These are phyloP conservation scores for Acrobasis consociella DNA, from an alignment of 2,888 invertebrate species.

Conservation along the genomic window DNA sequence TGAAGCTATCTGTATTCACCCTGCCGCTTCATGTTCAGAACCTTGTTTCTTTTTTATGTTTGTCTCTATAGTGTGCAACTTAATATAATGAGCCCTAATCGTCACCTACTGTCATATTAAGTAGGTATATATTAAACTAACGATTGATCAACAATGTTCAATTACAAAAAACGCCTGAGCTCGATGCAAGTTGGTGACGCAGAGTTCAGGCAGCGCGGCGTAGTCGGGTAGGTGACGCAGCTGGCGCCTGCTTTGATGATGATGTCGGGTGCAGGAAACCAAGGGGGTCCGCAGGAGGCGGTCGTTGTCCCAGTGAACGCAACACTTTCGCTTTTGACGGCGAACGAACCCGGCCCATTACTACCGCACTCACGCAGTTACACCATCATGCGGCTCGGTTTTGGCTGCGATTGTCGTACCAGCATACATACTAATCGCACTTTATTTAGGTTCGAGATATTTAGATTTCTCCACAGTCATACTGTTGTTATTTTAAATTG, in stretches of 20 bases:
- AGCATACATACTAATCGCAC: slow-evolving; percentile 71
- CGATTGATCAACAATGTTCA: too few relatives aligned
- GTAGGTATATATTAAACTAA: too few relatives aligned
- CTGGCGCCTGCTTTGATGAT: slow-evolving; percentile 46
- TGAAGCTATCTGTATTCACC: too few relatives aligned
- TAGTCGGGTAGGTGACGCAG: slow-evolving; percentile 38
- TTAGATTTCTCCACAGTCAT: slow-evolving; percentile 69
- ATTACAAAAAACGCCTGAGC: background rate
- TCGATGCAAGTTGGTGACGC: slow-evolving; percentile 2
- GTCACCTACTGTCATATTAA: too few relatives aligned
- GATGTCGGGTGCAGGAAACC: slow-evolving; percentile 64
- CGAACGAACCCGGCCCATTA: slow-evolving; percentile 80
- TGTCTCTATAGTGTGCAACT: too few relatives aligned
- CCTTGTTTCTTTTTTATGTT: too few relatives aligned
- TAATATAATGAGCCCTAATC: too few relatives aligned
- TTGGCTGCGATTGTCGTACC: slow-evolving; percentile 67
- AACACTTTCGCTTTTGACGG: slow-evolving; percentile 80
- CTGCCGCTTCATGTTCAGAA: too few relatives aligned
- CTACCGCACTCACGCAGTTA: slow-evolving; percentile 75
- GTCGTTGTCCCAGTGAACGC: slow-evolving; percentile 81
- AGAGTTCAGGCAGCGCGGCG: background rate
- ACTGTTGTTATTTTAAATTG: slow-evolving; percentile 36
- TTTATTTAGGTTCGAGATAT: slow-evolving; percentile 65
- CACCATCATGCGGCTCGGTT: slow-evolving; percentile 69
- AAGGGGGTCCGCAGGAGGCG: slow-evolving; percentile 65